phyloP scores from a whole-genome alignment of 2,888 invertebrate genomes.

The Melanostoma mellinum region DNA sequence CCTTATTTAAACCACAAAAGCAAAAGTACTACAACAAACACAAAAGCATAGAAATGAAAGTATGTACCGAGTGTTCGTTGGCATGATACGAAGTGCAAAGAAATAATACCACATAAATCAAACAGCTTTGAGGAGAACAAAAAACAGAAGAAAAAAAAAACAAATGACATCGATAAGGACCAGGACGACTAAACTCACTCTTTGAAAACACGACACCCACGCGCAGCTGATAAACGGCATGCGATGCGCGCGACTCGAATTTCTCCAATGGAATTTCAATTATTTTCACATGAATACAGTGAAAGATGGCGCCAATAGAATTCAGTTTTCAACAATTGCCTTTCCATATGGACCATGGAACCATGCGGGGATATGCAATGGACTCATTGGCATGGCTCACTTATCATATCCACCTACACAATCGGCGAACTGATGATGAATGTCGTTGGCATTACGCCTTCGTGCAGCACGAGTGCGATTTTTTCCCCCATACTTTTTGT shows the following conservation, averaged over 20 bases:
- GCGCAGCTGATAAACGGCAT: conserved; percentile 54
- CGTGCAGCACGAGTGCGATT: conserved; percentile 55
- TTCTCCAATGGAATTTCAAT: conserved; percentile 71
- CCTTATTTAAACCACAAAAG: too few relatives aligned
- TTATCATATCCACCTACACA: conserved; percentile 57
- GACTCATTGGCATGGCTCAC: conserved; percentile 48
- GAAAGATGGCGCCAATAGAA: conserved; percentile 59
- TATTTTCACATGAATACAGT: conserved; percentile 64
- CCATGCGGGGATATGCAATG: conserved; percentile 29
- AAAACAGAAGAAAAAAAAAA: neutral
- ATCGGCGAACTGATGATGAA: conserved; percentile 51
- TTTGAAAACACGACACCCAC: conserved; percentile 55
- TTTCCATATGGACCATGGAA: conserved; percentile 45
- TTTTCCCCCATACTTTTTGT: conserved; percentile 4
- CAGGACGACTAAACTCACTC: too few relatives aligned
- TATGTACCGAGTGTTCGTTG: too few relatives aligned
- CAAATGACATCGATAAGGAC: neutral
- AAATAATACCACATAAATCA: conserved; percentile 33
- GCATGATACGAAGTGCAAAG: conserved; percentile 35
- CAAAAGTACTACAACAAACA: too few relatives aligned
- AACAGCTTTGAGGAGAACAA: conserved; percentile 2
- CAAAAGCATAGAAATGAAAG: too few relatives aligned
- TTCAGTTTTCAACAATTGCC: conserved; percentile 38
- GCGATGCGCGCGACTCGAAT: conserved; percentile 51
- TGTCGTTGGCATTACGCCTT: conserved; percentile 61